Conservation (phyloP, 2,888 invertebrate genomes). For the Chironomus riparius region DNA sequence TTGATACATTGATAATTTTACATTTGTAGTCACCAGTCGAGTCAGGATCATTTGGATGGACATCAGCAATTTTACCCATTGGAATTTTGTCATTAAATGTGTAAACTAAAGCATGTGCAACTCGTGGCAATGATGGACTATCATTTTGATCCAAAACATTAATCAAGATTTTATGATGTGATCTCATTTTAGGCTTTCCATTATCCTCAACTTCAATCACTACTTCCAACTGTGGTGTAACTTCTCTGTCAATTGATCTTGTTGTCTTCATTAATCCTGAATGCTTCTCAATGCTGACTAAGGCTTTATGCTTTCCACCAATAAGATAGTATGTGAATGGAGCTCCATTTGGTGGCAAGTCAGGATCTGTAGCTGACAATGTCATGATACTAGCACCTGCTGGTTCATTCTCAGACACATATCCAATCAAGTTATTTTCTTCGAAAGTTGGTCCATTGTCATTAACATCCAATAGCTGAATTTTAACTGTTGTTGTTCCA, state of each 20-base stretch:
- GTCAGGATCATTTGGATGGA: conserved; percentile 87
- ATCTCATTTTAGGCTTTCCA: conserved; percentile 72
- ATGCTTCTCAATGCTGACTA: conserved; percentile 67
- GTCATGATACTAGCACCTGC: conserved; percentile 74
- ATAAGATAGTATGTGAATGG: conserved; percentile 76
- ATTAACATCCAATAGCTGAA: conserved; percentile 77
- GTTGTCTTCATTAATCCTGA: conserved; percentile 74
- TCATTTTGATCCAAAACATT: conserved; percentile 83
- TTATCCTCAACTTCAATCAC: conserved; percentile 81
- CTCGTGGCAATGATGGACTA: conserved; percentile 75
- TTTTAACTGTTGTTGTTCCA: conserved; percentile 75
- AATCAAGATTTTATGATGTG: conserved; percentile 66
- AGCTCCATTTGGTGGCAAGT: conserved; percentile 81
- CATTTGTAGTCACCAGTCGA: conserved; percentile 83
- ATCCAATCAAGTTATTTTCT: conserved; percentile 58
- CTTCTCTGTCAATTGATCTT: conserved; percentile 71
- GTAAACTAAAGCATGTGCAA: conserved; percentile 69
- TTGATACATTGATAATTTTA: conserved; percentile 51
- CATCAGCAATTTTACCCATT: conserved; percentile 76
- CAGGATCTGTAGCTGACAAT: conserved; percentile 79
- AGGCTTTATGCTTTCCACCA: conserved; percentile 67
- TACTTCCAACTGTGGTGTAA: conserved; percentile 63
- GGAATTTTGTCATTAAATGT: conserved; percentile 68
- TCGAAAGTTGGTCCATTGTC: conserved; percentile 86
- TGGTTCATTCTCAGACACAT: conserved; percentile 79